phyloP scores from a whole-genome alignment of 2,888 invertebrate species.

The Pocota personata region DNA sequence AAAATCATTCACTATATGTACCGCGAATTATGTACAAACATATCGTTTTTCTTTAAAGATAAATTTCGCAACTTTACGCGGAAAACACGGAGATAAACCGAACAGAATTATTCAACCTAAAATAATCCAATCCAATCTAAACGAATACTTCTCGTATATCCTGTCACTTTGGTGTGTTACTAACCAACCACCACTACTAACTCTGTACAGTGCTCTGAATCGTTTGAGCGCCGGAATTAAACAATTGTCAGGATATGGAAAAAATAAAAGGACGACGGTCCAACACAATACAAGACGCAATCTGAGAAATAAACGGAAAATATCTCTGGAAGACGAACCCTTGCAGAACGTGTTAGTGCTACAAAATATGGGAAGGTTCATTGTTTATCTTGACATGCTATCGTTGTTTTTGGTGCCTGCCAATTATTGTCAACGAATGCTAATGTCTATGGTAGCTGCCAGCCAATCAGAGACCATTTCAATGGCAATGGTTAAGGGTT shows the following conservation, averaged over 20 bases:
- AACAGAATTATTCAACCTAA: not conserved
- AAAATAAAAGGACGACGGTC: not conserved
- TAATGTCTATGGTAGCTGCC: not conserved
- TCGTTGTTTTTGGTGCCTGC: slow-evolving; percentile 19
- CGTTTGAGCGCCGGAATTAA: slow-evolving; percentile 39
- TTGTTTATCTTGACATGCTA: slow-evolving; percentile 6
- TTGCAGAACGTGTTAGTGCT: not conserved
- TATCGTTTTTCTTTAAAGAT: not conserved
- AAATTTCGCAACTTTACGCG: not conserved
- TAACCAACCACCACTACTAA: not conserved
- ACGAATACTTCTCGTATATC: not conserved
- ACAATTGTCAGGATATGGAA: slow-evolving; percentile 23
- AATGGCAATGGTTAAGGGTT: not conserved
- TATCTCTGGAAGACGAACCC: not conserved
- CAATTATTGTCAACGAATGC: slow-evolving; percentile 31
- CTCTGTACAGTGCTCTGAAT: slow-evolving; percentile 6
- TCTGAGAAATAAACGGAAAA: not conserved
- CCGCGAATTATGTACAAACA: not conserved
- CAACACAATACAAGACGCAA: not conserved
- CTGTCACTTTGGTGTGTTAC: not conserved
- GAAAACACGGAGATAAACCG: not conserved
- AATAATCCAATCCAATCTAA: not conserved
- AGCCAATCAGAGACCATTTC: slow-evolving; percentile 9
- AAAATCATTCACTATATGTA: not conserved
- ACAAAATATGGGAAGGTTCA: slow-evolving; percentile 27